These are phyloP conservation scores for Proisotoma minuta DNA, from an alignment of 2,888 invertebrate species.

Conservation along the genomic window DNA sequence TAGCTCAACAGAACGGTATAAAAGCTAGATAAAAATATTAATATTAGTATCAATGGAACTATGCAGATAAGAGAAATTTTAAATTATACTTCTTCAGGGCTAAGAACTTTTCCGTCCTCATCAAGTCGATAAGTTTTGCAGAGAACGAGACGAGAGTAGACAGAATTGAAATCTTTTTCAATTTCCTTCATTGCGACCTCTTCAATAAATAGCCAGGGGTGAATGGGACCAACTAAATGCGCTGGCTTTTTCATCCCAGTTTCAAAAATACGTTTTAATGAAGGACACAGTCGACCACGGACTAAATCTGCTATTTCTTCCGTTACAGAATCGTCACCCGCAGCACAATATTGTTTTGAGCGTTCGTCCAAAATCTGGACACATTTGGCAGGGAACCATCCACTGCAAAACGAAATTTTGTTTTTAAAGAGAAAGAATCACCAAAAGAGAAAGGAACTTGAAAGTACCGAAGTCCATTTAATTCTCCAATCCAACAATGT, in stretches of 20 bases:
- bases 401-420: no score
- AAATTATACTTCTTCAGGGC: conserved; percentile 90
- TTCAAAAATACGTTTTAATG: conserved; percentile 86
- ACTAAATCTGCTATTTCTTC: conserved; percentile 96
- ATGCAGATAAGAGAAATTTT: not conserved
- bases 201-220: conserved; percentile 98
- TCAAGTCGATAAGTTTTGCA: conserved; percentile 97
- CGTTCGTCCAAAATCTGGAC: conserved; percentile 93
- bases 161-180: conserved; percentile 95
- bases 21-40: conserved; percentile 55
- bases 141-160: conserved; percentile 90
- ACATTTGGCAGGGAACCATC: conserved; percentile 97
- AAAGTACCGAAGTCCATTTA: conserved; percentile 79
- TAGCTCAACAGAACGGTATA: conserved; percentile 91
- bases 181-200: conserved; percentile 95
- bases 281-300: conserved; percentile 85
- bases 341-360: conserved; percentile 82
- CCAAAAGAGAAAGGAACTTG: no score
- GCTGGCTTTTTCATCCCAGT: conserved; percentile 86
- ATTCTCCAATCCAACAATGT: conserved; percentile 96
- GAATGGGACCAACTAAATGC: conserved; percentile 73
- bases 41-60: not conserved
- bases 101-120: conserved; percentile 97
- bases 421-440: no score
- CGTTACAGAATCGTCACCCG: conserved; percentile 95